Evolutionary conservation across 1,140 invertebrate genomes (phyloP), one percentile per base, ranked within the genome.

Genomic region (Brachionus manjavacas): DNA sequence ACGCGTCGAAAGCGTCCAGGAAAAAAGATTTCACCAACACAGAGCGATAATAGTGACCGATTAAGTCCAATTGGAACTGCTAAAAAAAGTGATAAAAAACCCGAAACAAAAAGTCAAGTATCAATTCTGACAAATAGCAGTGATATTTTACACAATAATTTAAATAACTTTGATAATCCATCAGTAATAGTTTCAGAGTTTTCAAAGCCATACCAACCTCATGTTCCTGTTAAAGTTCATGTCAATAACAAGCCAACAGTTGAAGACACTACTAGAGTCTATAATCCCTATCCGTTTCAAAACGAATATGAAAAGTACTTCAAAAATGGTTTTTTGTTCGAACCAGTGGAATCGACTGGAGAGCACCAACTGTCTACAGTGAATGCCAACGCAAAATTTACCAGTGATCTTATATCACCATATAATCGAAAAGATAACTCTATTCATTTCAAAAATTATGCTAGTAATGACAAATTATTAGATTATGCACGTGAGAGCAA

Each of bases 271-370:
- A 81, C 52, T 25, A 23, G 79, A 23, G 79, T 81, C 25, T 81
- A 81, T 16, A 81, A 81, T 68, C 79, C 79, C 0, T 81, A 81
- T 68, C 52, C 31, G 23, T 20, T 81, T 35, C 79, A 68, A 81
- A 81, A 81, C 25, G 52, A 60, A 28, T 81, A 64, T 25, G 79
- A 41, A 81, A 60, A 41, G 20, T 64, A 64, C 23, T 35, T 41
- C 31, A 81, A 68, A 68, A 81, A 81, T 68, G 79, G 79, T 28
- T 81, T 81, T 20, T 25, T 64, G 4, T 81, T 81, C 52, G 79
- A 81, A 39, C 79, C 79, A 35, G 25, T 80, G 28, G 28, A 80
- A 46, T 78, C 74, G 35, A 68, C 25, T n/a, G 20, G 52, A 16
- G 52, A 68, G 4, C 11, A 35, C 6, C 23, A 68, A 68, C 66